Conservation (phyloP, 2,797 vertebrate genomes). For the Linurgus olivaceus region DNA sequence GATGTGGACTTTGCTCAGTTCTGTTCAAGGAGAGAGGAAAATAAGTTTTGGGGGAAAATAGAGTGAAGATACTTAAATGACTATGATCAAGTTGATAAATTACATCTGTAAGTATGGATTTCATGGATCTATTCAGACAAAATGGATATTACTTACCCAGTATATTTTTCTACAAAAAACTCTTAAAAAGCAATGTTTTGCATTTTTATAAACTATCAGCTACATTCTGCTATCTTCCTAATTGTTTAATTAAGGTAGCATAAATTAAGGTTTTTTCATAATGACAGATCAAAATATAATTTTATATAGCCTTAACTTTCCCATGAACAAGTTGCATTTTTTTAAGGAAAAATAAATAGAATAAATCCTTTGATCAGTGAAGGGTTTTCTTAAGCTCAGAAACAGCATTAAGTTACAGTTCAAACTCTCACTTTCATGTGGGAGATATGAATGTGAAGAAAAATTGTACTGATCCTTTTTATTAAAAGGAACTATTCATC, state of each 20-base stretch:
- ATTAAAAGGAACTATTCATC: conserved; percentile 38
- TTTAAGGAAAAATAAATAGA: not conserved
- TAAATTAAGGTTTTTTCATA: not conserved
- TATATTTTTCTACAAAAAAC: not conserved
- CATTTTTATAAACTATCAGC: not conserved
- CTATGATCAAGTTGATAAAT: not conserved
- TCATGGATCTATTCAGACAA: not conserved
- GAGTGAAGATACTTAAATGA: not conserved
- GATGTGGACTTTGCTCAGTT: not conserved
- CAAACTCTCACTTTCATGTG: conserved; percentile 2
- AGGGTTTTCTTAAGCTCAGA: not conserved
- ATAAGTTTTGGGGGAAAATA: accelerated
- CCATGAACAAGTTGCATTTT: not conserved
- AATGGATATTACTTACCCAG: not conserved
- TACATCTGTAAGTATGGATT: not conserved
- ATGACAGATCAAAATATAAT: not conserved
- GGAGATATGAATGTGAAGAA: not conserved
- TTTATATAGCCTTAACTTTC: not conserved
- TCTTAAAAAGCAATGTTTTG: not conserved
- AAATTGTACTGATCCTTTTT: conserved; percentile 11
- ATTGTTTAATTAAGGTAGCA: not conserved
- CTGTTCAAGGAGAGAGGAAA: not conserved
- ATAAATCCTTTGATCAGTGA: not conserved
- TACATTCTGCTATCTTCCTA: not conserved
- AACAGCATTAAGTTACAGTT: conserved; percentile 7